Conservation (phyloP, 2,797 vertebrate species). For the Microhierax caerulescens region DNA sequence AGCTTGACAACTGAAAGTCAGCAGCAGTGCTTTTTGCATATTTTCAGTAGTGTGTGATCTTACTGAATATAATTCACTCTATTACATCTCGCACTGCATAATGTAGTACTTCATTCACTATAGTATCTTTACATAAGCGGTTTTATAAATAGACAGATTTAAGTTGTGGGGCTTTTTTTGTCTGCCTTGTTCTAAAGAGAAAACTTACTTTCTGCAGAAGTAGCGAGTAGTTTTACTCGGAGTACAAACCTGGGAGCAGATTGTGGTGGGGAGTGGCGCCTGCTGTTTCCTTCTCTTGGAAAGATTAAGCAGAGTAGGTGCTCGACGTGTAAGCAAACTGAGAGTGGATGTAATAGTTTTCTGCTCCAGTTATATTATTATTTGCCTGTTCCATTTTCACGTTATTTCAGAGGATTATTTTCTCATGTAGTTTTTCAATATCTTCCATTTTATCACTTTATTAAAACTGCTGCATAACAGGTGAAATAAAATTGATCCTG, state of each 20-base stretch:
- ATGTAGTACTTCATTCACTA: constrained; percentile 60
- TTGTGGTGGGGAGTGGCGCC: neutral
- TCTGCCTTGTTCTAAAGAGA: neutral
- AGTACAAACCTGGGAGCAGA: neutral
- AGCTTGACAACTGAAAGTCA: constrained; percentile 29
- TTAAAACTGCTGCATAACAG: neutral
- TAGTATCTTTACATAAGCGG: constrained; percentile 53
- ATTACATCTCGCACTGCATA: constrained; percentile 60
- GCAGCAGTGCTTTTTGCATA: constrained; percentile 25
- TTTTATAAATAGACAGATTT: constrained; percentile 55
- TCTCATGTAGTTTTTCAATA: constrained; percentile 1
- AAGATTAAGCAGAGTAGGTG: neutral
- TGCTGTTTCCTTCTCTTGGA: neutral
- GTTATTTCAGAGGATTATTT: constrained; percentile 32
- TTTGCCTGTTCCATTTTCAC: neutral
- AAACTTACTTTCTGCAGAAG: neutral
- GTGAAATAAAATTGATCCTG: constrained; percentile 25
- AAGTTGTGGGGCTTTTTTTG: neutral
- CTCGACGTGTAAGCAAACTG: neutral
- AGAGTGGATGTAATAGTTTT: neutral
- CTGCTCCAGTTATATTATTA: neutral
- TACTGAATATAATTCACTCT: constrained; percentile 66
- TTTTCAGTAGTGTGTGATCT: constrained; percentile 50
- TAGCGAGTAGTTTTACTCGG: neutral
- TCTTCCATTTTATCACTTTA: constrained; percentile 38